Evolutionary conservation across 2,113 vertebrate genomes (phyloP).

Genomic region (Microcebus tavaratra): DNA sequence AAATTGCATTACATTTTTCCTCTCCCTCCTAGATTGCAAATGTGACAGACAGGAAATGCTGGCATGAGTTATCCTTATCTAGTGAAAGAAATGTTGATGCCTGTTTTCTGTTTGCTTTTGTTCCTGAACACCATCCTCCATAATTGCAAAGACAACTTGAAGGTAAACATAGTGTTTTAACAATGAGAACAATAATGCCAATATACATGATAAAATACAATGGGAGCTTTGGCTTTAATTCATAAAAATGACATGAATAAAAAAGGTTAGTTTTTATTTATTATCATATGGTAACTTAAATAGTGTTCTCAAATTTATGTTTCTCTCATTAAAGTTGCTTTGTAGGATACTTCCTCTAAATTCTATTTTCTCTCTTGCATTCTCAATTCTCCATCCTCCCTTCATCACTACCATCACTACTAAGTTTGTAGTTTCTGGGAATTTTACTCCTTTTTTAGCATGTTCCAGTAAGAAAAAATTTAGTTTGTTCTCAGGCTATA

Average conservation of each 20-base stretch:
- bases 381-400: neutral
- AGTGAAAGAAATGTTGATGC: neutral
- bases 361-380: neutral
- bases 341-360: neutral
- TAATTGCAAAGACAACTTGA: neutral
- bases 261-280: neutral
- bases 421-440: neutral
- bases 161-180: slow-evolving; percentile 59
- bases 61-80: slow-evolving; percentile 22
- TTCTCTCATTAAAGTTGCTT: neutral
- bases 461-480: neutral
- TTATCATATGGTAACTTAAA: neutral
- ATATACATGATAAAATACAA: slow-evolving; percentile 57
- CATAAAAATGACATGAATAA: neutral
- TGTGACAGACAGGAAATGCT: slow-evolving; percentile 19
- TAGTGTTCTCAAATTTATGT: neutral
- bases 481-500: neutral
- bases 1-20: slow-evolving; percentile 59
- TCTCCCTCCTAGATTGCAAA: slow-evolving; percentile 44
- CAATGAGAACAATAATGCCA: neutral
- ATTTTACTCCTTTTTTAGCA: slow-evolving; percentile 39
- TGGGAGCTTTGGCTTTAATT: neutral
- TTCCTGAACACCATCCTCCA: neutral
- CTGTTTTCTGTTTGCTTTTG: neutral
- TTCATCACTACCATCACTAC: neutral